Evolutionary conservation across 2,113 vertebrate species (phyloP), one percentile per base, ranked within the genome.

Genomic region (Rhizomys pruinosus): DNA sequence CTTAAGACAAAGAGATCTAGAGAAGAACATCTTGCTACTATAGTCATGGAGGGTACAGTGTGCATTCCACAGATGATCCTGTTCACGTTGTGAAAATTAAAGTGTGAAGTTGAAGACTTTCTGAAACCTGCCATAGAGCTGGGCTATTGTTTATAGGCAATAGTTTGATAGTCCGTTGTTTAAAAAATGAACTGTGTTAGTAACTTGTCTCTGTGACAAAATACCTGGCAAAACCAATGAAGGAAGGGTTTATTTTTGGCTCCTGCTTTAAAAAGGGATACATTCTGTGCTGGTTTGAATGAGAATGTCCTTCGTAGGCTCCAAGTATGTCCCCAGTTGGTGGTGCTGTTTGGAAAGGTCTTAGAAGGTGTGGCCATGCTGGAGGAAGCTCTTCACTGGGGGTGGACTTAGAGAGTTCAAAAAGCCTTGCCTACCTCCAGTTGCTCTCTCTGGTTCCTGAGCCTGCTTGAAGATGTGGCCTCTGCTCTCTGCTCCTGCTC

Each of bases 11-110:
- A 91, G 98, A 98, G 82, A 98, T 98, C 87, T 98, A 98, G 95
- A 98, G 98, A 99, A 99, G 87, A 98, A 37, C 99, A 99, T 99
- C 99, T 92, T 99, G 99, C 0, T 99, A 99, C 86, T 99, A 99
- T 96, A 99, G 99, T 96, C 98, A 99, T 89, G 98, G 99, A 71
- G 98, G 99, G 42, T 99, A 99, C 98, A 98, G 99, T 64, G 99
- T 99, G 89, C 98, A 98, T 2, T 99, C 99, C 89, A 98, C 99
- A 84, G 99, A 78, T 98, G 99, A 5, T 99, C 99, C 39, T 99
- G 99, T 90, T 99, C 99, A 61, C 99, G 99, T 96, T 98, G 99
- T 99, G 98, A 98, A 97, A 98, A 98, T 95, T 98, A 89, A 98
- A 97, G 97, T 97, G 97, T 98, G 98, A 98, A 96, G 88, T 10